Evolutionary conservation across 2,113 vertebrate genomes (phyloP), one percentile per base, ranked within the genome.

Genomic region (Rhynchopsitta pachyrhyncha): DNA sequence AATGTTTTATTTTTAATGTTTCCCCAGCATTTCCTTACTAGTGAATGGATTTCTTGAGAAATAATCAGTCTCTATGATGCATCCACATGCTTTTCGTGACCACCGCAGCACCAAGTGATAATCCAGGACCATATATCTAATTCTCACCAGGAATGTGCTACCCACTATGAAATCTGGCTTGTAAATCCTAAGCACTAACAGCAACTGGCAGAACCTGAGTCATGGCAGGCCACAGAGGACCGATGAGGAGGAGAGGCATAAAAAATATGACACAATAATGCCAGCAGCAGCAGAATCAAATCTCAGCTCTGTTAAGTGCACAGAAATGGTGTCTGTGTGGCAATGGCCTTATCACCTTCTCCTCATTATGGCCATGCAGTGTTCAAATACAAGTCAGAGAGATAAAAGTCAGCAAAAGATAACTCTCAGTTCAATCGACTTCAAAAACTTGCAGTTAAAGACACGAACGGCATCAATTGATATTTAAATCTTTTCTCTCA

Each of bases 311-410:
- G 64, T 11, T 83, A 59, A 78, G 62, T 0, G 1, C 37, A 29
- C 1, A 6, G 94, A 60, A 66, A 84, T 73, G 68, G 57, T 50
- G 86, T 86, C 82, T 92, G 76, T 53, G 70, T 93, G 55, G 75
- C 64, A 68, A 91, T 23, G 57, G 80, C 84, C 79, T 97, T 92
- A 91, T 96, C 93, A 86, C 53, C 35, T 41, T 82, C 83, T 86
- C 66, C 62, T 92, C 92, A 82, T 86, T 96, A 88, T 53, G 84
- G 83, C 81, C 68, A 46, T 4, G 6, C 29, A 82, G 69, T 10
- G 92, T 39, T 92, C 92, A 92, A 86, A 97, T 82, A 90, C 68
- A 90, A 96, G 85, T 41, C 90, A 95, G 80, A 89, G 82, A 90
- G 66, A 86, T 20, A 96, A 70, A 97, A 57, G 71, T 79, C 83